Evolutionary conservation across 2,113 vertebrate genomes (phyloP).

Genomic region (Menidia beryllina): DNA sequence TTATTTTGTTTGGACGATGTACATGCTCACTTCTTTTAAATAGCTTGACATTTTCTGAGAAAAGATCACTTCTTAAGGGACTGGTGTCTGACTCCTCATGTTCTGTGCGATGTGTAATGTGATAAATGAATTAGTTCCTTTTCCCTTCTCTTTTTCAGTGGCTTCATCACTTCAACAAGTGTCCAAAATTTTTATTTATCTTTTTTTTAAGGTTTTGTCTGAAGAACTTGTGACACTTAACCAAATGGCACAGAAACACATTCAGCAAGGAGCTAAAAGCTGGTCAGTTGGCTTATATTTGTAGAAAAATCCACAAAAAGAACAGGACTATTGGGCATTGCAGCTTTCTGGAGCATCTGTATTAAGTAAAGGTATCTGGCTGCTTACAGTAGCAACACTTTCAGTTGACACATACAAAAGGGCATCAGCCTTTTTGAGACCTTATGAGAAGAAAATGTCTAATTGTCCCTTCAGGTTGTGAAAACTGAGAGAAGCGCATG

Average conservation of each 20-base stretch:
- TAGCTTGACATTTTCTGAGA: slow-evolving; percentile 4
- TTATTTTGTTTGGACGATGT: slow-evolving; percentile 36
- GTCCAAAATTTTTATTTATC: neutral
- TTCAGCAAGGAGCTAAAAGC: neutral
- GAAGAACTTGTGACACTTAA: neutral
- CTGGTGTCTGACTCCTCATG: neutral
- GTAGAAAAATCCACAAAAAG: neutral
- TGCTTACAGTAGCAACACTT: neutral
- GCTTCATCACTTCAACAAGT: neutral
- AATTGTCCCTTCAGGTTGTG: neutral
- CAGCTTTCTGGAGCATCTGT: neutral
- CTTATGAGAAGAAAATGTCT: neutral
- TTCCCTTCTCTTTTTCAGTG: too few species aligned
- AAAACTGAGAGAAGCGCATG: slow-evolving; percentile 1
- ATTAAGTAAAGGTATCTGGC: neutral
- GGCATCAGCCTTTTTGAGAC: neutral
- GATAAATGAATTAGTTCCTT: neutral
- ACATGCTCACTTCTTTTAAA: slow-evolving; percentile 8
- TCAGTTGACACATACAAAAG: neutral
- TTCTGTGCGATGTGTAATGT: neutral
- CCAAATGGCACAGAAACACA: neutral
- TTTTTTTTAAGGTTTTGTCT: neutral
- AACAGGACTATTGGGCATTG: neutral
- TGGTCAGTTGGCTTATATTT: slow-evolving; percentile 4
- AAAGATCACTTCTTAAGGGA: neutral